Conservation (phyloP, 1,140 invertebrate species). For the Formica selysi region DNA sequence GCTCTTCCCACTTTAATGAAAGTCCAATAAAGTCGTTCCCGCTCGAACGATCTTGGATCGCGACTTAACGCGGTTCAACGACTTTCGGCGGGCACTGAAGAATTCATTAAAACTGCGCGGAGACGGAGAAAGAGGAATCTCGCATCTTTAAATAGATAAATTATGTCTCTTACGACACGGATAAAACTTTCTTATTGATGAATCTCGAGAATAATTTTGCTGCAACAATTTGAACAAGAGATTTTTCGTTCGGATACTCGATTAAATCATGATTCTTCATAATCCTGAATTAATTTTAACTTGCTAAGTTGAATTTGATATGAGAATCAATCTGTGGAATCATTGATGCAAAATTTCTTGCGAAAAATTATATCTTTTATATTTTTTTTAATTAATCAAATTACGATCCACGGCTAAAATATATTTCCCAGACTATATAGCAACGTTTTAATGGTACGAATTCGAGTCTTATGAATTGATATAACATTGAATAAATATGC, state of each 20-base stretch:
- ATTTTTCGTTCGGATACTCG: too few species aligned
- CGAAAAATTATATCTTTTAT: background rate
- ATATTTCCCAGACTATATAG: background rate
- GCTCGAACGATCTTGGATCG: conserved; percentile 62
- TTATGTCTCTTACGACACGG: conserved; percentile 1
- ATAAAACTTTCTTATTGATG: conserved; percentile 26
- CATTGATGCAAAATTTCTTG: background rate
- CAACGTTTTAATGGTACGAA: background rate
- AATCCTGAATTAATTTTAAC: conserved; percentile 21
- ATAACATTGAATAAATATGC: background rate
- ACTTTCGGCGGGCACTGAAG: conserved; percentile 43
- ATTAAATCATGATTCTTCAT: background rate
- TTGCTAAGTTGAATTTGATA: background rate
- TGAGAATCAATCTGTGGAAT: background rate
- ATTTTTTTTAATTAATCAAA: background rate
- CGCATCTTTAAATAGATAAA: conserved; percentile 46
- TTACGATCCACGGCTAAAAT: background rate
- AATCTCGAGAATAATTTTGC: conserved; percentile 33
- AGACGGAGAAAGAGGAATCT: conserved; percentile 1
- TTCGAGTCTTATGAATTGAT: background rate
- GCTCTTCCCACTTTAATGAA: conserved; percentile 70
- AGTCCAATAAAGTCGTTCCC: conserved; percentile 74
- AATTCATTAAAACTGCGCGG: conserved; percentile 53
- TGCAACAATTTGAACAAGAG: background rate
- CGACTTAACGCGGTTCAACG: conserved; percentile 51